phyloP scores from a whole-genome alignment of 2,797 vertebrate species.

The Urocyon cinereoargenteus region DNA sequence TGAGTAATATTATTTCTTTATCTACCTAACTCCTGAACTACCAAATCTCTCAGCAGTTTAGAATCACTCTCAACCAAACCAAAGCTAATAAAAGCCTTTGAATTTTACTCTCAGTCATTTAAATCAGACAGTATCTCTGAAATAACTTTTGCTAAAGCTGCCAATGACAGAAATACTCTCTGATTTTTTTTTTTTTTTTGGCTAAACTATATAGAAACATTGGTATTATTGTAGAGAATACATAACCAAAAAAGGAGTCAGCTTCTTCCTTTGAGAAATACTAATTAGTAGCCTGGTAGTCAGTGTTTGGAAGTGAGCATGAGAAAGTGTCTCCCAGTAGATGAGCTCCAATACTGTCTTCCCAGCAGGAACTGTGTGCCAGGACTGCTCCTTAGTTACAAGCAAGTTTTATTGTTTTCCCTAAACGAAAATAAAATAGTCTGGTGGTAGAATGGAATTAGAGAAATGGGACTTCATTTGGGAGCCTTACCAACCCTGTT shows the following conservation, averaged over 20 bases:
- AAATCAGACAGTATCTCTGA: neutral
- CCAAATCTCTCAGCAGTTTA: neutral
- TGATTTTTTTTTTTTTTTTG: neutral
- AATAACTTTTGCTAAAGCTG: neutral
- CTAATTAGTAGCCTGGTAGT: conserved; percentile 8
- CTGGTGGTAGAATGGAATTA: conserved; percentile 44
- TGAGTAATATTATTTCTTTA: neutral
- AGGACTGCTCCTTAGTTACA: conserved; percentile 65
- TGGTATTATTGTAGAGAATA: neutral
- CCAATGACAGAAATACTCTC: neutral
- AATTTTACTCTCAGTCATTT: neutral
- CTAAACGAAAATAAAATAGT: conserved; percentile 63
- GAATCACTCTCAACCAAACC: conserved; percentile 8
- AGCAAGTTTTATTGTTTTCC: conserved; percentile 58
- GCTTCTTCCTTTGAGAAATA: conserved; percentile 38
- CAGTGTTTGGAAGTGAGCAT: neutral
- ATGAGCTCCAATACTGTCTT: neutral
- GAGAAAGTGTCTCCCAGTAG: neutral
- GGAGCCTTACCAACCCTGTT: neutral
- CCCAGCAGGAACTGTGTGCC: conserved; percentile 31
- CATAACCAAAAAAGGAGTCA: neutral
- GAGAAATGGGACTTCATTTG: neutral
- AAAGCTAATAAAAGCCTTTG: conserved; percentile 11
- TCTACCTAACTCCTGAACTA: neutral
- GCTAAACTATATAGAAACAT: neutral